A percentile compares a stretch with the other conserved stretches of the same genome.
Conservation (phyloP, 2,888 invertebrate species). For the Acanthosepion esculentum region DNA sequence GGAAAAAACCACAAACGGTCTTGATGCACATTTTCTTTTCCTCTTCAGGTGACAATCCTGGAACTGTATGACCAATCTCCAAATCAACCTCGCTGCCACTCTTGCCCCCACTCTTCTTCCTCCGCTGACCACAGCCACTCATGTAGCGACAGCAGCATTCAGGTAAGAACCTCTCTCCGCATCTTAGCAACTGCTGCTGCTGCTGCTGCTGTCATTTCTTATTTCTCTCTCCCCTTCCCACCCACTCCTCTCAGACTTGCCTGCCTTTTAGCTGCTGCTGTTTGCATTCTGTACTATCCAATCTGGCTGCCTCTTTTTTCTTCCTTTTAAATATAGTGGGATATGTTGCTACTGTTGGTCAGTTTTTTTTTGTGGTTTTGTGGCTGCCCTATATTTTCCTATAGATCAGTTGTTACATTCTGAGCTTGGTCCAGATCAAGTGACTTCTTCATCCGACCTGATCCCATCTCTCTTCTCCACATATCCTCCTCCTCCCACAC, state of each 20-base stretch:
- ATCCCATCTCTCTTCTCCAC: not conserved
- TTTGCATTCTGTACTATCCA: not conserved
- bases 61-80: conserved; percentile 18
- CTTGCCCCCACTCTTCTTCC: not conserved
- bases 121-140: not conserved
- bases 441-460: not conserved
- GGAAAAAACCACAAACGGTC: not conserved
- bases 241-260: not conserved
- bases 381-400: not conserved
- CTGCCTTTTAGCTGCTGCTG: not conserved
- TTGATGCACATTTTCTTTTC: not conserved
- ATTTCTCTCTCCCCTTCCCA: not conserved
- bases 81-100: not conserved
- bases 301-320: not conserved
- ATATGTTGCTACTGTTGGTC: not conserved
- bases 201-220: not conserved
- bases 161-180: conserved; percentile 12
- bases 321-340: not conserved
- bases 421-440: not conserved
- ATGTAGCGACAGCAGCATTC: conserved; percentile 2
- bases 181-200: not conserved
- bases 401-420: not conserved
- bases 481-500: not conserved
- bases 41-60: not conserved
- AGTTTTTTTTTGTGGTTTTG: not conserved